Evolutionary conservation across 2,888 invertebrate species (phyloP), one percentile per base, ranked within the genome.

Genomic region (Patella ulyssiponensis): DNA sequence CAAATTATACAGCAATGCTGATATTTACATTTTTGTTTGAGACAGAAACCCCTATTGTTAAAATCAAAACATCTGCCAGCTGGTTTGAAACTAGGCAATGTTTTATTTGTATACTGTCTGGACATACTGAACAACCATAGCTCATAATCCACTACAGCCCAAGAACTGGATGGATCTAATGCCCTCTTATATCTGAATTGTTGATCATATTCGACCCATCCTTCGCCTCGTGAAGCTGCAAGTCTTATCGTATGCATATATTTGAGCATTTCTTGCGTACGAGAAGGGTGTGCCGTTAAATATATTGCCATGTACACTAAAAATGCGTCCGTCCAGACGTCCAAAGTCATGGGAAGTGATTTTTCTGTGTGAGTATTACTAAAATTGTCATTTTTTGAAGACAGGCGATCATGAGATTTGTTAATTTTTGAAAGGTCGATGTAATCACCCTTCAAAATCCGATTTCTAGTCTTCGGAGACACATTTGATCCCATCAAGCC

Each of bases 281-380:
- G 53, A 20, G 20, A 9, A 4, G 74, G 71, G 12, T 78, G 75
- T 3, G 70, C 73, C 23, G 70, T 12, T 15, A 51, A n/a, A 72
- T 75, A 76, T 11, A 78, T 73, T n/a, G 54, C 58, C 23, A 27
- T 73, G 73, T 54, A 78, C 15, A 76, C 54, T 3, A 78, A 17
- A 51, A 78, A 78, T 44, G 73, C 78, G 33, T 71, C 23, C 4
- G 73, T 78, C 78, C 78, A 76, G 27, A 27, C 27, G 27, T 2
- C 27, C 27, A 27, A 27, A 27, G 27, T 27, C 27, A 1, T 27
- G 27, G 2, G 27, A 33, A 33, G 33, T 33, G 33, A 33, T 33
- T 33, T 33, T 2, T 33, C 33, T 2, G 33, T 3, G 33, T 33
- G 3, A 3, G 4, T 33, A 33, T 33, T 2, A 2, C 33, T 33